Conservation (phyloP, 2,888 invertebrate species). For the Embidobia sp. region DNA sequence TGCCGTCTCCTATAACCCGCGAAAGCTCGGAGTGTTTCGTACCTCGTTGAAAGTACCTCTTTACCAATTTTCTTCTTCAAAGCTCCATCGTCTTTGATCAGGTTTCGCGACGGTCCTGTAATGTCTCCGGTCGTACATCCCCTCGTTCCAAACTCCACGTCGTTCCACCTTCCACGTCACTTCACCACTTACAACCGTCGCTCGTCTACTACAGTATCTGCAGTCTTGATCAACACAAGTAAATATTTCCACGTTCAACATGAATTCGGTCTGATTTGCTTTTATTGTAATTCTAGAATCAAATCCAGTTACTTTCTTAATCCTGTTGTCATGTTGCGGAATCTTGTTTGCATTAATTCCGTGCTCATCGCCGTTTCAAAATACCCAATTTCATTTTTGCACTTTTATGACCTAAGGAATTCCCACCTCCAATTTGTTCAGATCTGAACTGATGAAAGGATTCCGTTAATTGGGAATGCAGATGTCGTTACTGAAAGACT, state of each 20-base stretch:
- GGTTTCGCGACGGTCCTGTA: conserved; percentile 78
- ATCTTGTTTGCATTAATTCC: conserved; percentile 51
- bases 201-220: conserved; percentile 51
- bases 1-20: conserved; percentile 69
- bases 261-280: conserved; percentile 47
- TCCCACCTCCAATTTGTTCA: conserved; percentile 65
- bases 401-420: conserved; percentile 46
- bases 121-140: conserved; percentile 69
- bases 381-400: conserved; percentile 59
- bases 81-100: conserved; percentile 80
- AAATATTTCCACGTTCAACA: conserved; percentile 33
- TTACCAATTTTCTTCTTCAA: conserved; percentile 80
- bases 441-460: conserved; percentile 75
- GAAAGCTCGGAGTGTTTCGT: conserved; percentile 67
- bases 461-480: conserved; percentile 79
- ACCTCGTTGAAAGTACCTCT: conserved; percentile 75
- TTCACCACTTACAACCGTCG: conserved; percentile 58
- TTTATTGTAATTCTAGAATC: conserved; percentile 50
- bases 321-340: conserved; percentile 51
- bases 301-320: conserved; percentile 56
- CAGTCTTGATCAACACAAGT: conserved; percentile 54
- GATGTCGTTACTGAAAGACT: conserved; percentile 72
- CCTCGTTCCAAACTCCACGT: conserved; percentile 42
- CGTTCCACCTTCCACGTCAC: conserved; percentile 60
- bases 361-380: conserved; percentile 37